Percentiles rank a stretch among this genome's conserved stretches.
These are phyloP conservation scores for Apteryx owenii DNA, from an alignment of 2,113 vertebrate species.

Conservation along the genomic window DNA sequence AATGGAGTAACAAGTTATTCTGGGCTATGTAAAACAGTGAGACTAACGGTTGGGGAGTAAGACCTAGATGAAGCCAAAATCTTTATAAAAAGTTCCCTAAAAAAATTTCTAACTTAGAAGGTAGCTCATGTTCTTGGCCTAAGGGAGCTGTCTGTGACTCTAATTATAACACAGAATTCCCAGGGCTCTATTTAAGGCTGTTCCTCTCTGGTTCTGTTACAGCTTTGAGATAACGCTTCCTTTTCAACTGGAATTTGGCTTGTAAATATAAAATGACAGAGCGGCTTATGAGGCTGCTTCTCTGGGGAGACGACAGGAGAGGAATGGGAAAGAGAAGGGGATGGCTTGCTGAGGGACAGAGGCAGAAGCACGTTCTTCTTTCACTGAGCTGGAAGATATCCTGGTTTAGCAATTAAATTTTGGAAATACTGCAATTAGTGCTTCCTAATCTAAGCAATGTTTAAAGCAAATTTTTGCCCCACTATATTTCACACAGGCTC, in stretches of 20 bases:
- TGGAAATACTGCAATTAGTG: not conserved
- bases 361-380: not conserved
- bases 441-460: not conserved
- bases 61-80: not conserved
- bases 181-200: not conserved
- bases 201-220: constrained; percentile 12
- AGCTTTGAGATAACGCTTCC: constrained; percentile 31
- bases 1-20: constrained; percentile 3
- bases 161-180: not conserved
- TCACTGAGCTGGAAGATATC: not conserved
- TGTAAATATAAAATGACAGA: not conserved
- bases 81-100: constrained; percentile 1
- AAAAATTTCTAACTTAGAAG: not conserved
- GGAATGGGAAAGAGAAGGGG: not conserved
- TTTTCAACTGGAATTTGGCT: constrained; percentile 54
- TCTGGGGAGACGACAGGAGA: not conserved
- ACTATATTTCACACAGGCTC: not conserved
- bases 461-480: not conserved
- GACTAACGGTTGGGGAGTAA: not conserved
- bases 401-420: constrained; percentile 8
- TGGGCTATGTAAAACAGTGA: not conserved
- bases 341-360: not conserved
- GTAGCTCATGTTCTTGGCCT: not conserved
- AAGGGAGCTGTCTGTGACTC: not conserved
- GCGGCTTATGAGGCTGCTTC: not conserved